Conservation (phyloP, 2,888 invertebrate species). For the Brenthis daphne region DNA sequence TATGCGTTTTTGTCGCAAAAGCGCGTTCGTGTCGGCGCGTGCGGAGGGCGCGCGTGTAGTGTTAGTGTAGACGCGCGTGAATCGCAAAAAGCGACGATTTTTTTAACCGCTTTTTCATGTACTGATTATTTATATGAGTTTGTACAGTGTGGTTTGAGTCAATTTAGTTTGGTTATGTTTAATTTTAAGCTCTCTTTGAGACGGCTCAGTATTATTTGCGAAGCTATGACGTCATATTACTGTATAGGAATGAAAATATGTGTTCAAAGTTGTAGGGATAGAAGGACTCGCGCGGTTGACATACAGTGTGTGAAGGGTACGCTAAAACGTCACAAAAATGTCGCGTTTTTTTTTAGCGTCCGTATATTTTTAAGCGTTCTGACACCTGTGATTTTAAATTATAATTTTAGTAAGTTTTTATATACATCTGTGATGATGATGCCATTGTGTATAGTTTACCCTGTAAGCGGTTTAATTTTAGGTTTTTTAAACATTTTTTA, state of each 20-base stretch:
- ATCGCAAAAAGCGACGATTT: constrained; percentile 50
- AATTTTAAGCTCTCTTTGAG: constrained; percentile 52
- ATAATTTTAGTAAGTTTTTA: constrained; percentile 67
- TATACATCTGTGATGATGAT: constrained; percentile 73
- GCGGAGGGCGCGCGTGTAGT: constrained; percentile 48
- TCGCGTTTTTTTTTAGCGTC: constrained; percentile 44
- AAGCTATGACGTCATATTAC: constrained; percentile 43
- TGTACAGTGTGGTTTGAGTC: constrained; percentile 45
- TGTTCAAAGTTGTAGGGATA: constrained; percentile 44
- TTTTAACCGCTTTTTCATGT: constrained; percentile 65
- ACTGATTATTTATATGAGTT: constrained; percentile 61
- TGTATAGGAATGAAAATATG: constrained; percentile 34
- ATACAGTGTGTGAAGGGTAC: constrained; percentile 34
- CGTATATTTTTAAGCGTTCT: constrained; percentile 67
- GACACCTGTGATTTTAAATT: constrained; percentile 74
- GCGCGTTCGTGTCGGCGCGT: constrained; percentile 32
- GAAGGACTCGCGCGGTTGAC: constrained; percentile 34
- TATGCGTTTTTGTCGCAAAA: constrained; percentile 18
- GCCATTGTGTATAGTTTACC: constrained; percentile 61
- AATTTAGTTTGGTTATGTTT: constrained; percentile 56
- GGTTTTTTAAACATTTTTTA: constrained; percentile 49
- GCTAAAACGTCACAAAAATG: constrained; percentile 38
- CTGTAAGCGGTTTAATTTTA: constrained; percentile 64
- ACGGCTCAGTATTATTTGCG: constrained; percentile 61
- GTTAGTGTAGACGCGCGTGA: constrained; percentile 58